Evolutionary conservation across 2,888 invertebrate genomes (phyloP).

Genomic region (Meghimatium bilineatum): DNA sequence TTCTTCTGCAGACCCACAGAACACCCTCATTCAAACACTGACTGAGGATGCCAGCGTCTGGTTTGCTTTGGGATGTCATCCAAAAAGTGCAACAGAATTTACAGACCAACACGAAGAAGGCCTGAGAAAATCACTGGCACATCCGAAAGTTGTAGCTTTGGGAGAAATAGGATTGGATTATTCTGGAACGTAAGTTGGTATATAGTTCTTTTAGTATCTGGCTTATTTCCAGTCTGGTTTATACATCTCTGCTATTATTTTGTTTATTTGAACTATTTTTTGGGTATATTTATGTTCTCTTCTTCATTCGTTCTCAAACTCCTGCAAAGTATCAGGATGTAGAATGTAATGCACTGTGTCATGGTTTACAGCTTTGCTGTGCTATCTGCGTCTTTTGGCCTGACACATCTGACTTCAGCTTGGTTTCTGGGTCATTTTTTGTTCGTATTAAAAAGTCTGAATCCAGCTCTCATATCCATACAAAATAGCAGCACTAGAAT

Average conservation of each 20-base stretch:
- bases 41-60: constrained; percentile 65
- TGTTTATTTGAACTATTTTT: not conserved
- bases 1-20: not conserved
- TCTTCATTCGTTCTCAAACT: no score
- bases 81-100: constrained; percentile 70
- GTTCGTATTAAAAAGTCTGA: no score
- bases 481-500: no score
- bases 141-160: constrained; percentile 76
- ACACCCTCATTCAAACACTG: not conserved
- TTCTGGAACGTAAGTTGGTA: constrained; percentile 74
- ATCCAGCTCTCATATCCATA: no score
- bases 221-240: not conserved
- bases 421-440: no score
- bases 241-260: not conserved
- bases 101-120: constrained; percentile 57
- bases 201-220: not conserved
- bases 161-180: constrained; percentile 80
- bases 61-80: constrained; percentile 75
- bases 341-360: no score
- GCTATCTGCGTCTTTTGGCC: no score
- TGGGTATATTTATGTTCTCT: no score
- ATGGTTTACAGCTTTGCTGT: no score
- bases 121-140: constrained; percentile 42
- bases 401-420: no score
- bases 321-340: no score